These are phyloP conservation scores for Lampropteryx suffumata DNA, from an alignment of 2,888 invertebrate genomes.

Conservation along the genomic window DNA sequence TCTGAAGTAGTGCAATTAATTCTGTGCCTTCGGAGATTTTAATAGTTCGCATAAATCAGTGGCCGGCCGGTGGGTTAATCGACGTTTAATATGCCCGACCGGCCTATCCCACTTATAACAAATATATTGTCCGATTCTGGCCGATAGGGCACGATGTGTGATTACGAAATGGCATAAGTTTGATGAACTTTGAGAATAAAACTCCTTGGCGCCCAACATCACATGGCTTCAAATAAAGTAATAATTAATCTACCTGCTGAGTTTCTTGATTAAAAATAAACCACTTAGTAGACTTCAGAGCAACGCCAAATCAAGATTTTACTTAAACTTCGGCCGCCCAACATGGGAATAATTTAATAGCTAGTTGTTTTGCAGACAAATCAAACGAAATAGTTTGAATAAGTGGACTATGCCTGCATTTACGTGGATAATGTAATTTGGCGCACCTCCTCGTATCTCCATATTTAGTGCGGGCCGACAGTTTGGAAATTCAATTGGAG, in stretches of 20 bases:
- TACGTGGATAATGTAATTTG: slow-evolving; percentile 33
- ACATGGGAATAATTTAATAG: slow-evolving; percentile 1
- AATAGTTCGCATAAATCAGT: slow-evolving; percentile 82
- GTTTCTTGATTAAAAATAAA: too few species aligned
- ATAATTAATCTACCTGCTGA: background rate
- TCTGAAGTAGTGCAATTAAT: slow-evolving; percentile 81
- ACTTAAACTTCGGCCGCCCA: slow-evolving; percentile 1
- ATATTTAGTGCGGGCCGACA: slow-evolving; percentile 55
- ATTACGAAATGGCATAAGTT: slow-evolving; percentile 28
- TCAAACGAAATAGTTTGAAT: slow-evolving; percentile 20
- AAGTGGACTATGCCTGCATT: slow-evolving; percentile 23
- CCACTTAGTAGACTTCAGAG: too few species aligned
- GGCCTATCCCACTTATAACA: slow-evolving; percentile 52
- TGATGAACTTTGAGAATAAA: slow-evolving; percentile 15
- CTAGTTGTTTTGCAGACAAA: slow-evolving; percentile 2
- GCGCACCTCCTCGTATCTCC: slow-evolving; percentile 38
- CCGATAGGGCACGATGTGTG: slow-evolving; percentile 43
- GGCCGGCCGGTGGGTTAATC: slow-evolving; percentile 78
- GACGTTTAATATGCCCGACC: slow-evolving; percentile 78
- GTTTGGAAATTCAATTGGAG: slow-evolving; percentile 72
- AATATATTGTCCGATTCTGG: slow-evolving; percentile 45
- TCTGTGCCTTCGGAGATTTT: slow-evolving; percentile 81
- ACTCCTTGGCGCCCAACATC: slow-evolving; percentile 32
- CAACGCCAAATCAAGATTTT: background rate
- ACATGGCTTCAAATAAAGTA: background rate